phyloP scores from a whole-genome alignment of 2,113 vertebrate genomes.

The Arenaria interpres region DNA sequence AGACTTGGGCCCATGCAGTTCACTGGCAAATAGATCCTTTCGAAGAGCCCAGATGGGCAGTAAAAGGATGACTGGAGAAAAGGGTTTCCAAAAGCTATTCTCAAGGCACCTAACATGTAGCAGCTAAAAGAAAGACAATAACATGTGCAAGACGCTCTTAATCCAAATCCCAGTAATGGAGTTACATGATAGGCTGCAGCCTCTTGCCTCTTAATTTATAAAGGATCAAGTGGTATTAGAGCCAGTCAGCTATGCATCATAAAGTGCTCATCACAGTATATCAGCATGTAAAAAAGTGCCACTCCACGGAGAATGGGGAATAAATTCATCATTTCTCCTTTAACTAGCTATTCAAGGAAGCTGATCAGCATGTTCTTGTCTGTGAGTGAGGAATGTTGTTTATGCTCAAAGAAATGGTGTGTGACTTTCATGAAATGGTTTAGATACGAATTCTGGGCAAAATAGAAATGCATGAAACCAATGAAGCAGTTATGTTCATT shows the following conservation, averaged over 20 bases:
- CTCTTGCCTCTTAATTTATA: conserved; percentile 51
- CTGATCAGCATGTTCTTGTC: neutral
- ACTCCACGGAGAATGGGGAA: neutral
- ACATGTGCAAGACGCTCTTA: conserved; percentile 32
- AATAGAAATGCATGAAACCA: neutral
- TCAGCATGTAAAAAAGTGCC: neutral
- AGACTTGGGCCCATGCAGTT: neutral
- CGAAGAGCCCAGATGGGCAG: neutral
- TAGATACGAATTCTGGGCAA: neutral
- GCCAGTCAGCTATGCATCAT: neutral
- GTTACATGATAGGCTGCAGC: conserved; percentile 16
- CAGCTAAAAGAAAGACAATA: conserved; percentile 15
- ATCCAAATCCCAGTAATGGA: conserved; percentile 65
- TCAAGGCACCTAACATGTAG: neutral
- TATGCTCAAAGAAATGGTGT: conserved; percentile 1
- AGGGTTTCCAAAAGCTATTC: neutral
- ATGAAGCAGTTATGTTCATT: neutral
- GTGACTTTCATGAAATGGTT: neutral
- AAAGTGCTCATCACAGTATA: conserved; percentile 15
- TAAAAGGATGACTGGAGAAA: neutral
- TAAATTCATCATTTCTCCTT: conserved; percentile 1
- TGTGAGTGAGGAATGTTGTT: neutral
- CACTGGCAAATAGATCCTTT: neutral
- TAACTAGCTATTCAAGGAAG: neutral
- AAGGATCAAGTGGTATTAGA: conserved; percentile 55